A percentile compares a stretch with the other conserved stretches of the same genome.
Evolutionary conservation across 2,113 vertebrate species (phyloP).

Genomic region (Epinephelus fuscoguttatus): DNA sequence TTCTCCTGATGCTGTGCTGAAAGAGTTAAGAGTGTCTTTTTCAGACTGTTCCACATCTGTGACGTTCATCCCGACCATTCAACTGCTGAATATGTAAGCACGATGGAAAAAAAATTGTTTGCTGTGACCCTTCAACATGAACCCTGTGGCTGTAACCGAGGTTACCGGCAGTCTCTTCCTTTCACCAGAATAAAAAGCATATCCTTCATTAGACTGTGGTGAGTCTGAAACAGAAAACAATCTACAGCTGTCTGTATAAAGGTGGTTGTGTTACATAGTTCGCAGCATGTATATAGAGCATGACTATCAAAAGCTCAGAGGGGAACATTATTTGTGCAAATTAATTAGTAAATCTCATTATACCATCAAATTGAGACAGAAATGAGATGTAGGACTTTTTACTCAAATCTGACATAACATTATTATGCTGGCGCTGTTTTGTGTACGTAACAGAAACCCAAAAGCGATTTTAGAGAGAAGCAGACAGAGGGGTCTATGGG

Average conservation of each 20-base stretch:
- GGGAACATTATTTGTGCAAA: background rate
- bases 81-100: constrained; percentile 13
- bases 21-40: constrained; percentile 2
- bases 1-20: constrained; percentile 7
- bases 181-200: constrained; percentile 13
- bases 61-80: constrained; percentile 17
- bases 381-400: background rate
- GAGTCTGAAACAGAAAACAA: background rate
- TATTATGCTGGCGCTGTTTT: background rate
- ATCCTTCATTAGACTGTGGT: background rate
- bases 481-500: too few species aligned
- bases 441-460: background rate
- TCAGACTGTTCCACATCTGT: constrained; percentile 9
- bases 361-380: background rate
- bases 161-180: constrained; percentile 27
- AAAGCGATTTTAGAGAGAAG: too few species aligned
- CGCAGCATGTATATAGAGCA: background rate
- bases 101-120: constrained; percentile 12
- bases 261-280: background rate
- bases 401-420: background rate
- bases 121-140: constrained; percentile 21
- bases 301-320: background rate
- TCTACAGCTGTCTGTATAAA: background rate
- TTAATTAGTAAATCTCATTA: background rate
- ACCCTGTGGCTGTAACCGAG: constrained; percentile 7